Conservation (phyloP, 2,888 invertebrate species). For the Caenorhabditis zanzibari region DNA sequence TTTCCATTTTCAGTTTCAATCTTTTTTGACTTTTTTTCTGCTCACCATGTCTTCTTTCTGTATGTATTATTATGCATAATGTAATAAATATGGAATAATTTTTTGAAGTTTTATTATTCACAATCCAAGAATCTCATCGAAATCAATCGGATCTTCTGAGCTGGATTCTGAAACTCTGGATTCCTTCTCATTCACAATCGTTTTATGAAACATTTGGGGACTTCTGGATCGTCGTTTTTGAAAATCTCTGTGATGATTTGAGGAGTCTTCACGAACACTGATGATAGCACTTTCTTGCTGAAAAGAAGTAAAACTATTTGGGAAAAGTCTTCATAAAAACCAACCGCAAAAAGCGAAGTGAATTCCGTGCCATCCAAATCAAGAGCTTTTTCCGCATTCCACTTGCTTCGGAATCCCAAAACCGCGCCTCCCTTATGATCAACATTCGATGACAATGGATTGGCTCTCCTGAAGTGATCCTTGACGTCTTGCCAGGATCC, state of each 20-base stretch:
- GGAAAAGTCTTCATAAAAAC: no score
- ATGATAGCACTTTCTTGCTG: no score
- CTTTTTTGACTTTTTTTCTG: background rate
- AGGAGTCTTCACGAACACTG: no score
- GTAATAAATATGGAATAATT: background rate
- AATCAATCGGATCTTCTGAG: no score
- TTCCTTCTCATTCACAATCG: no score
- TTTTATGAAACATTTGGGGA: no score
- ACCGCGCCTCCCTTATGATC: background rate
- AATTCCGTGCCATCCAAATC: background rate
- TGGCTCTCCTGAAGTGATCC: background rate
- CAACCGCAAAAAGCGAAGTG: background rate
- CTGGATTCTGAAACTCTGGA: no score
- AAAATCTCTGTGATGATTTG: no score
- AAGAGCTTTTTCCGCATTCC: background rate
- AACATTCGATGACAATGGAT: background rate
- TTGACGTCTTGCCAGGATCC: constrained; percentile 6
- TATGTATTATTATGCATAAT: background rate
- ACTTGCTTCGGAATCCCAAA: background rate
- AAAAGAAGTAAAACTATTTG: no score
- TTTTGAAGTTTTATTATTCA: background rate
- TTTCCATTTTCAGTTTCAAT: background rate
- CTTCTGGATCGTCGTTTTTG: no score
- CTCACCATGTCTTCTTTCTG: constrained; percentile 14
- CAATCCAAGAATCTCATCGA: no score